A percentile compares a stretch with the other conserved stretches of the same genome.
Conservation (phyloP, 2,797 vertebrate genomes). For the Pteronotus mesoamericanus region DNA sequence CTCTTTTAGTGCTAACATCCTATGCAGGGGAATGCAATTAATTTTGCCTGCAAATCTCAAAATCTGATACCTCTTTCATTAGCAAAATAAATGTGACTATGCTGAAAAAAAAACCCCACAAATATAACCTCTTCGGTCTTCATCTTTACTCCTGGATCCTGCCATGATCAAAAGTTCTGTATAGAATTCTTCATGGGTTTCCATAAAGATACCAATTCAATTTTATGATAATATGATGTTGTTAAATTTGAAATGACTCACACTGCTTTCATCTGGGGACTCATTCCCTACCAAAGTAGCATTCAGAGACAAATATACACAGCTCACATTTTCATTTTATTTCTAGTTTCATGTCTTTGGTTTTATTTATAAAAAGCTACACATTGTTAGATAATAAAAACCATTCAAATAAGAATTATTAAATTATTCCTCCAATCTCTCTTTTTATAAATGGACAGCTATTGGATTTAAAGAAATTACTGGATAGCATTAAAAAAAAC, state of each 20-base stretch:
- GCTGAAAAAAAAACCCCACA: conserved; percentile 59
- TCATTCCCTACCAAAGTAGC: conserved; percentile 56
- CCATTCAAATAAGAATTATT: conserved; percentile 56
- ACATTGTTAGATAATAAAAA: conserved; percentile 60
- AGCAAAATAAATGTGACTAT: conserved; percentile 55
- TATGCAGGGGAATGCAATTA: background rate
- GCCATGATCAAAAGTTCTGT: conserved; percentile 59
- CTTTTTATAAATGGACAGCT: conserved; percentile 40
- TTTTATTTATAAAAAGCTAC: conserved; percentile 67
- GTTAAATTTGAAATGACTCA: conserved; percentile 67
- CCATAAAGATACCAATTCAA: conserved; percentile 64
- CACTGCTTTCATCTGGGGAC: conserved; percentile 66
- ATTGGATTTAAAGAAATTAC: conserved; percentile 53
- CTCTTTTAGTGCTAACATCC: background rate
- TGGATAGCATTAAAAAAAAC: conserved; percentile 1
- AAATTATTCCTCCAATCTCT: conserved; percentile 29
- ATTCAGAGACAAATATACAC: conserved; percentile 66
- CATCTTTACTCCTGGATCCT: background rate
- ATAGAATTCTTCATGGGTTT: conserved; percentile 57
- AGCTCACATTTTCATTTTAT: conserved; percentile 60
- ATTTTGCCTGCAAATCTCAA: conserved; percentile 39
- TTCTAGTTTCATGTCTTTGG: conserved; percentile 60
- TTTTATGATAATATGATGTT: conserved; percentile 69
- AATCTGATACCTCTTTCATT: conserved; percentile 62
- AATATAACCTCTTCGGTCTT: background rate